These are phyloP conservation scores for Rostratula benghalensis DNA, from an alignment of 2,113 vertebrate genomes.

Conservation along the genomic window DNA sequence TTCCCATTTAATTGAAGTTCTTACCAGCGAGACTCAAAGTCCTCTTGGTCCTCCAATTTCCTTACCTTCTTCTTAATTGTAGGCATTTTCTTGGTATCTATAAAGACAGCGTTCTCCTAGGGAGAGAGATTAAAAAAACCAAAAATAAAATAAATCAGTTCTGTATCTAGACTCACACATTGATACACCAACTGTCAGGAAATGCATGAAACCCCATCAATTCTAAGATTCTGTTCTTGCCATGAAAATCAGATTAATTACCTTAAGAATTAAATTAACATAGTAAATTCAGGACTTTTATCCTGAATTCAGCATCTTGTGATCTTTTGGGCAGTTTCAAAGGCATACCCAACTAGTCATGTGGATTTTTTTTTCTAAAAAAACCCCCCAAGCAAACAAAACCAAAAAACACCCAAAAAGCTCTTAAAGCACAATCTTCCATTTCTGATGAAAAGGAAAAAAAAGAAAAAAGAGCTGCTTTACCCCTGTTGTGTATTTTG, in stretches of 20 bases:
- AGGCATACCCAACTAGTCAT: neutral
- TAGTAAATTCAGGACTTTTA: neutral
- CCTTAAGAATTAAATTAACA: neutral
- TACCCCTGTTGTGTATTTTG: conserved; percentile 93
- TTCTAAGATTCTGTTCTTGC: neutral
- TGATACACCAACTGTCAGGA: neutral
- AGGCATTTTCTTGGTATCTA: conserved; percentile 95
- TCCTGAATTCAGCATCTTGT: neutral
- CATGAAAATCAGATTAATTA: neutral
- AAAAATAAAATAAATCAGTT: neutral
- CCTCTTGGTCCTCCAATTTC: conserved; percentile 94
- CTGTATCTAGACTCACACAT: neutral
- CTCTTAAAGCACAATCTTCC: neutral
- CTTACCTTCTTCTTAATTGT: conserved; percentile 97
- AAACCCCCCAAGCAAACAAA: neutral
- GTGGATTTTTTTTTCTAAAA: neutral
- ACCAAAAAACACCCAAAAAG: neutral
- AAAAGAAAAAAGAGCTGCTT: conserved; percentile 10
- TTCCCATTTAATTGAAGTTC: conserved; percentile 26
- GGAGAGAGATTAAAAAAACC: neutral
- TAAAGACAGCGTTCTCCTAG: conserved; percentile 93
- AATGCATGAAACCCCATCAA: neutral
- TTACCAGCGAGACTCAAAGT: conserved; percentile 94
- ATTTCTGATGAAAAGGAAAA: neutral
- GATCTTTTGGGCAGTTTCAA: neutral